These are phyloP conservation scores for Mongoloraphidia duomilia DNA, from an alignment of 2,888 invertebrate species.

Conservation along the genomic window DNA sequence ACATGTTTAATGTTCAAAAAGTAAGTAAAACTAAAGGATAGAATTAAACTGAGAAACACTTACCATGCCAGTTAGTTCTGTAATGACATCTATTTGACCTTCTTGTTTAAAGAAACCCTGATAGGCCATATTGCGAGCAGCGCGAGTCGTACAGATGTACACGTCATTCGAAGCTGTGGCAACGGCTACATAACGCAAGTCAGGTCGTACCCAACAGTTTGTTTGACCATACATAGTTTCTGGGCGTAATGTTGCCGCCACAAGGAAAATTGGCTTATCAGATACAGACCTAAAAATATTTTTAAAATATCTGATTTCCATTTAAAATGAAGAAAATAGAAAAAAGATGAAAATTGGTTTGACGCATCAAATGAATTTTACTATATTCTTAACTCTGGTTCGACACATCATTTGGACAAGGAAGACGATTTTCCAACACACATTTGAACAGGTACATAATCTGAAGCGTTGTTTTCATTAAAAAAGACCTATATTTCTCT, in stretches of 20 bases:
- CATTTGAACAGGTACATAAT: too few species aligned
- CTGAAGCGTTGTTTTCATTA: too few species aligned
- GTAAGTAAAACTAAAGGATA: too few species aligned
- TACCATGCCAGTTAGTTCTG: slow-evolving; percentile 54
- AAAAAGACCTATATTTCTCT: too few species aligned
- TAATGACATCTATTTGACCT: slow-evolving; percentile 58
- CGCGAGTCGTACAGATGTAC: slow-evolving; percentile 73
- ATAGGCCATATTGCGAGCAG: slow-evolving; percentile 91
- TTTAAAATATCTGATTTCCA: neutral
- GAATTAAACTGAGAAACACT: slow-evolving; percentile 8
- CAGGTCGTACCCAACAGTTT: slow-evolving; percentile 96
- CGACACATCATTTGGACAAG: too few species aligned
- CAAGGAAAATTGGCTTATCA: slow-evolving; percentile 56
- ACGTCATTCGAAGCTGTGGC: slow-evolving; percentile 56
- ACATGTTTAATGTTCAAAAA: too few species aligned
- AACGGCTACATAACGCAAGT: slow-evolving; percentile 85
- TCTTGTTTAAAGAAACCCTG: slow-evolving; percentile 78
- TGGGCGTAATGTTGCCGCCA: slow-evolving; percentile 94
- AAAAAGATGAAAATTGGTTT: too few species aligned
- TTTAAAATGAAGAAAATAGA: too few species aligned
- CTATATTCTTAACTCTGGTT: too few species aligned
- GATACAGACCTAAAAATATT: slow-evolving; percentile 32
- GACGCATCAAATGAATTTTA: too few species aligned
- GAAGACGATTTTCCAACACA: too few species aligned
- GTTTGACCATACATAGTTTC: slow-evolving; percentile 99